Base-by-base conservation (phyloP, 2,113 vertebrate species). In the Chaetura pelagica region DNA sequence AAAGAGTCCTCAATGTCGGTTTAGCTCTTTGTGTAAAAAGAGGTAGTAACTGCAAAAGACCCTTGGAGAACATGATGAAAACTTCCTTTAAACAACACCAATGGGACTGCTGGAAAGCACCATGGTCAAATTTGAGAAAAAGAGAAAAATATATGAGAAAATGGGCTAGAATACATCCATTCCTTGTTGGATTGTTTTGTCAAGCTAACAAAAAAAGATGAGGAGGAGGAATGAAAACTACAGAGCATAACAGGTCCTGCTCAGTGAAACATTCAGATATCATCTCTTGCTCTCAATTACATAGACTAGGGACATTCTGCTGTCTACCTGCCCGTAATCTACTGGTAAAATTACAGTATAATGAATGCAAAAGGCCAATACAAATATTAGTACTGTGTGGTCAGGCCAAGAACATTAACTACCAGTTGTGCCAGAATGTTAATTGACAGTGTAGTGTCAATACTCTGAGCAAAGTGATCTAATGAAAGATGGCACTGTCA, bases 381-480 rank as follows among this genome's bases (percentile, higher is more conserved):
- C 34, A 27, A 66, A 32, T 61, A 84, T 84, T 77, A 93, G 35
- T 27, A 16, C 51, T n/a, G 35, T 13, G 7, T 69, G 30, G 30
- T 44, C 51, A 74, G 51, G 15, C 46, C n/a, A 80, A 61, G 73
- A 91, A 69, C 21, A 12, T 40, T 79, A 55, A 59, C 8, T 19
- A 42, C 14, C 24, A 44, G 23, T 32, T 54, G 3, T 63, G 74
- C 27, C 22, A 58, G 54, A 7, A 27, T 38, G n/a, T 61, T 40
- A 73, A 66, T 34, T 62, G 40, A 77, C 68, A 54, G 5, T 0
- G 0, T 14, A 46, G 8, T 13, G 26, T 66, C 48, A 67, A 71
- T 49, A 49, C 46, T 20, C 46, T 48, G 21, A 48, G 46, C 46
- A 48, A 48, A 19, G 18, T 21, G 46, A 48, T 48, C 46, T 48